These are phyloP conservation scores for Pelodytes ibericus DNA, from an alignment of 2,797 vertebrate genomes.

Conservation along the genomic window DNA sequence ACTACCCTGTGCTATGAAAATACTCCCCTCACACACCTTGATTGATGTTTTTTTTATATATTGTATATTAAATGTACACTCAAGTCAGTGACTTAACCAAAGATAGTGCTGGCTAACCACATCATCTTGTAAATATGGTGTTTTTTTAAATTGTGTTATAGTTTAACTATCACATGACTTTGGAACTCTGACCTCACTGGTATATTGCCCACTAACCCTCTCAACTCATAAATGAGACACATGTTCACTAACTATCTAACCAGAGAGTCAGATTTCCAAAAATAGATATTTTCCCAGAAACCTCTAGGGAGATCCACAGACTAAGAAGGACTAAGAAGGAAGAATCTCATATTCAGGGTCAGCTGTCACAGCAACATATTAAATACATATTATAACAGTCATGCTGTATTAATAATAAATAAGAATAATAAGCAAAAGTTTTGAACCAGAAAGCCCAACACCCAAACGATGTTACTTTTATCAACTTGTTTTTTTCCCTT, in stretches of 20 bases:
- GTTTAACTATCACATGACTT: background rate
- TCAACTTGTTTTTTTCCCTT: too few species aligned
- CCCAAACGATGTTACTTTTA: too few species aligned
- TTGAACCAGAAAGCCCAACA: too few species aligned
- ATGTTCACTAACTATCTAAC: conserved; percentile 40
- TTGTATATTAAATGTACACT: conserved; percentile 17
- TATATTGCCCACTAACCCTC: background rate
- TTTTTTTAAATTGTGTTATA: conserved; percentile 1
- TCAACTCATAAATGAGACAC: conserved; percentile 22
- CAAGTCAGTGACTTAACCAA: background rate
- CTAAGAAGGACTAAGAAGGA: background rate
- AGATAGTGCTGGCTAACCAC: background rate
- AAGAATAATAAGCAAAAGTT: too few species aligned
- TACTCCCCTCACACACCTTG: background rate
- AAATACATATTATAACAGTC: background rate
- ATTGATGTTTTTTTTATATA: background rate
- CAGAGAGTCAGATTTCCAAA: conserved; percentile 16
- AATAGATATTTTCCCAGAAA: conserved; percentile 31
- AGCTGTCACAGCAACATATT: conserved; percentile 10
- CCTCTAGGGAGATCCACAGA: conserved; percentile 1
- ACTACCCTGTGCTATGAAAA: background rate
- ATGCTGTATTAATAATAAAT: too few species aligned
- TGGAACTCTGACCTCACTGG: background rate
- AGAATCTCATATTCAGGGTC: background rate
- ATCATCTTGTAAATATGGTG: background rate